These are phyloP conservation scores for Maniola hyperantus DNA, from an alignment of 2,888 invertebrate genomes.

Conservation along the genomic window DNA sequence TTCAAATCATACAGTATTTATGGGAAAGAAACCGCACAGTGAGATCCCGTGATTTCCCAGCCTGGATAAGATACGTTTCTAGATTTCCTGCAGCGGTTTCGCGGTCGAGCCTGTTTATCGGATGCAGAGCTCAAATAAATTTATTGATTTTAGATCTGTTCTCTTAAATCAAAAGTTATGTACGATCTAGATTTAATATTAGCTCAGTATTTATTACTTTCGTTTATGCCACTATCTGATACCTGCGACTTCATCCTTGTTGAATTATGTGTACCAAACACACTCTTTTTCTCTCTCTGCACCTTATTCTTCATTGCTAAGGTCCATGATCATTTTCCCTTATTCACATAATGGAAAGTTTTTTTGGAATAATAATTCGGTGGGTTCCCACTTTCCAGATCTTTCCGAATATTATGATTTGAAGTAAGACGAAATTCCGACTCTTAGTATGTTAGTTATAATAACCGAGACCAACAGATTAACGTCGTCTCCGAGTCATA, in stretches of 20 bases:
- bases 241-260: background rate
- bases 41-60: slow-evolving; percentile 72
- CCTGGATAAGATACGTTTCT: slow-evolving; percentile 71
- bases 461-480: too few species aligned
- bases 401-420: too few species aligned
- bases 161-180: slow-evolving; percentile 25
- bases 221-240: background rate
- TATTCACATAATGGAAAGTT: too few species aligned
- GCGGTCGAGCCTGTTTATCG: slow-evolving; percentile 76
- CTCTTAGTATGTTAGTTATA: too few species aligned
- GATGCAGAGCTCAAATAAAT: slow-evolving; percentile 65
- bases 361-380: too few species aligned
- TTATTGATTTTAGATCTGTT: slow-evolving; percentile 67
- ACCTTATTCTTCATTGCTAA: too few species aligned
- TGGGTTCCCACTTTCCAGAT: too few species aligned
- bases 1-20: slow-evolving; percentile 70
- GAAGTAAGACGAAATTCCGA: too few species aligned
- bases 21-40: slow-evolving; percentile 73
- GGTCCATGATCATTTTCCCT: too few species aligned
- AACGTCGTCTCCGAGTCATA: too few species aligned
- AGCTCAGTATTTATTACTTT: slow-evolving; percentile 6
- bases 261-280: background rate
- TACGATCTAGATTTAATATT: slow-evolving; percentile 19
- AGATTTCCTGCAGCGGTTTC: slow-evolving; percentile 76
- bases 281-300: too few species aligned